Percentiles rank a stretch among this genome's conserved stretches.
phyloP scores from a whole-genome alignment of 1,140 invertebrate genomes.

The Drosophila mauritiana region DNA sequence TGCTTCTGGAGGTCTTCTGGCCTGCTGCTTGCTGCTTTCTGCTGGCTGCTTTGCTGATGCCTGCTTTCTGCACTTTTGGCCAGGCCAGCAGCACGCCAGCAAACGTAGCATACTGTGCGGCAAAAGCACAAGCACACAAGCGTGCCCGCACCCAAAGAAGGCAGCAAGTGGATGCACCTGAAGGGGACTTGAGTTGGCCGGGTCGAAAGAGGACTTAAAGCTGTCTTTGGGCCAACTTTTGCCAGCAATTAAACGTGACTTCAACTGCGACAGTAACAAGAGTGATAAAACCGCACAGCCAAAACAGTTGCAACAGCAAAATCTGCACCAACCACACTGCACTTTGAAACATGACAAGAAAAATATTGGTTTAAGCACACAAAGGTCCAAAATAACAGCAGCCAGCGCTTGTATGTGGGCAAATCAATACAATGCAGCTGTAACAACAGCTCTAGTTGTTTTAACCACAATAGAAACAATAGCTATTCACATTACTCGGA shows the following conservation, averaged over 20 bases:
- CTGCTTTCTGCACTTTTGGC: conserved; percentile 30
- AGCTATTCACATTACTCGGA: not conserved
- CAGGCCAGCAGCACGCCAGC: conserved; percentile 26
- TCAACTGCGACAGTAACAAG: conserved; percentile 2
- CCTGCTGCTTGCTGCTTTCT: conserved; percentile 5
- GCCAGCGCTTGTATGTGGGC: not conserved
- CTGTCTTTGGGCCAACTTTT: conserved; percentile 7
- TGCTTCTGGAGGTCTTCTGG: conserved; percentile 8
- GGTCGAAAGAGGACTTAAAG: conserved; percentile 23
- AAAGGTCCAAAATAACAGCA: conserved; percentile 1
- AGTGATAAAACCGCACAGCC: not conserved
- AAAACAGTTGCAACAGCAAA: not conserved
- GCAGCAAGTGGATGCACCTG: conserved; percentile 32
- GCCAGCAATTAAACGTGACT: conserved; percentile 30
- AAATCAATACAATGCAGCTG: conserved; percentile 2
- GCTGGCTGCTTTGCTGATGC: conserved; percentile 9
- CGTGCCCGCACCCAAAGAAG: not conserved
- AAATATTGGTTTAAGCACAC: conserved; percentile 4
- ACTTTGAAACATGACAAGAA: not conserved
- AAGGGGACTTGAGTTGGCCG: conserved; percentile 14
- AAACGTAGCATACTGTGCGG: conserved; percentile 62
- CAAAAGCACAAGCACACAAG: conserved; percentile 18
- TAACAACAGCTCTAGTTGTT: not conserved
- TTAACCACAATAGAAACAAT: conserved; percentile 1
- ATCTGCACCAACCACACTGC: not conserved